A percentile compares a stretch with the other conserved stretches of the same genome.
phyloP scores from a whole-genome alignment of 1,140 invertebrate genomes.

The Cherax destructor region DNA sequence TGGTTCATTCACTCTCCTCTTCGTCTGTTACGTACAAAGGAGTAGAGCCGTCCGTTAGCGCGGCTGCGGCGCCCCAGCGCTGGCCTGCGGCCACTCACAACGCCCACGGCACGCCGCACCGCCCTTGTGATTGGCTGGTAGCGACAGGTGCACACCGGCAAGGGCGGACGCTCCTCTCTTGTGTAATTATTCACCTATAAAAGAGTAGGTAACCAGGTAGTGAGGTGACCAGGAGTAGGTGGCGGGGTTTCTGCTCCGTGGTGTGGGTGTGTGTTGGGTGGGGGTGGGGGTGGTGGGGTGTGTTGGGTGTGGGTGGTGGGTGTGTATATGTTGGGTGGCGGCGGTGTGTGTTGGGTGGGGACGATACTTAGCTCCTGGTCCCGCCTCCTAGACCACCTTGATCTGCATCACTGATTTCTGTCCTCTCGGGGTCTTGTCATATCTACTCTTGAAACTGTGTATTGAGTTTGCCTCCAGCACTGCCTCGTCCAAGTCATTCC shows the following conservation, averaged over 20 bases:
- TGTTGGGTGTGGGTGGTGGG: no score
- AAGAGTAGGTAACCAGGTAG: conserved; percentile 62
- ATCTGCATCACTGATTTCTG: no score
- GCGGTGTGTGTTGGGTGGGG: no score
- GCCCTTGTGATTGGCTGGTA: conserved; percentile 33
- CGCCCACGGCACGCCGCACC: background rate
- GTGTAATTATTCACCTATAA: conserved; percentile 54
- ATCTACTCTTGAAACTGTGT: no score
- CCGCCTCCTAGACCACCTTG: no score
- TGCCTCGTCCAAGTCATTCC: no score
- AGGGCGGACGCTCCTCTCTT: background rate
- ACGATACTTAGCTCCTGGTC: no score
- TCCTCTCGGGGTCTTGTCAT: no score
- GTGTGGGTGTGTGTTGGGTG: no score
- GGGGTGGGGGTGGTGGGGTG: no score
- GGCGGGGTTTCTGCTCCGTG: background rate
- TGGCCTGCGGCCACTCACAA: conserved; percentile 20
- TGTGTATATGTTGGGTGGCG: no score
- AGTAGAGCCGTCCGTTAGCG: conserved; percentile 46
- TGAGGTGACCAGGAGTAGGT: conserved; percentile 21
- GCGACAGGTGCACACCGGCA: conserved; percentile 27
- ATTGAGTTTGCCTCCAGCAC: no score
- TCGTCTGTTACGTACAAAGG: conserved; percentile 39
- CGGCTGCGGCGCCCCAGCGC: conserved; percentile 13
- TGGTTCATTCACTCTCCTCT: conserved; percentile 59